phyloP scores from a whole-genome alignment of 2,113 vertebrate species.

The Calypte anna region DNA sequence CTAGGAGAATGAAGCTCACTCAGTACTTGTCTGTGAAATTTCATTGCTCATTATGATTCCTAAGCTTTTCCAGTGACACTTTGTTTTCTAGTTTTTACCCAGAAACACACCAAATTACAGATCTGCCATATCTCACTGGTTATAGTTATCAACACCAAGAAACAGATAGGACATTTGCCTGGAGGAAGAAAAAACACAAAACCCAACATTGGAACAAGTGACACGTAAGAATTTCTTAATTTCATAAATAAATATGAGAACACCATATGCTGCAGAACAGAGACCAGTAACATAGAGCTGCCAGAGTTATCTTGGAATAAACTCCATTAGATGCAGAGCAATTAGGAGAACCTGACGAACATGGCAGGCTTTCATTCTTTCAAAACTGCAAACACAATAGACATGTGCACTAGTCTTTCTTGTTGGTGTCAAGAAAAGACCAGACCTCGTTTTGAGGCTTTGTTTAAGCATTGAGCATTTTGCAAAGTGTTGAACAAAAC shows the following conservation, averaged over 20 bases:
- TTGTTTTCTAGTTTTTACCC: neutral
- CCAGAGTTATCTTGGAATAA: neutral
- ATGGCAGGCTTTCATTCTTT: neutral
- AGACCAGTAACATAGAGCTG: neutral
- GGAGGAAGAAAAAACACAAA: neutral
- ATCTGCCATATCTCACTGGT: neutral
- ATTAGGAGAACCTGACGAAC: neutral
- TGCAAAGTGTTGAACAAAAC: slow-evolving; percentile 35
- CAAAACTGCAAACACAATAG: neutral
- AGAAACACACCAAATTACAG: neutral
- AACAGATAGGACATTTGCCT: neutral
- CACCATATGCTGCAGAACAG: neutral
- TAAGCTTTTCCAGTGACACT: neutral
- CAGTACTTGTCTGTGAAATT: neutral
- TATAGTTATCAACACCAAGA: neutral
- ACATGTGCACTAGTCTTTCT: neutral
- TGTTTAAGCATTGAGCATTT: neutral
- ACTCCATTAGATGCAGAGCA: neutral
- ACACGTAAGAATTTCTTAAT: neutral
- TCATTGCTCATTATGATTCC: neutral
- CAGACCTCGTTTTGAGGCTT: neutral
- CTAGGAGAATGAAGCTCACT: neutral
- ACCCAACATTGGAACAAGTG: neutral
- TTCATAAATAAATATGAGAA: slow-evolving; percentile 14
- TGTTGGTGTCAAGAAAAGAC: neutral